Conservation (phyloP, 2,797 vertebrate genomes). For the Pelobates cultripes region DNA sequence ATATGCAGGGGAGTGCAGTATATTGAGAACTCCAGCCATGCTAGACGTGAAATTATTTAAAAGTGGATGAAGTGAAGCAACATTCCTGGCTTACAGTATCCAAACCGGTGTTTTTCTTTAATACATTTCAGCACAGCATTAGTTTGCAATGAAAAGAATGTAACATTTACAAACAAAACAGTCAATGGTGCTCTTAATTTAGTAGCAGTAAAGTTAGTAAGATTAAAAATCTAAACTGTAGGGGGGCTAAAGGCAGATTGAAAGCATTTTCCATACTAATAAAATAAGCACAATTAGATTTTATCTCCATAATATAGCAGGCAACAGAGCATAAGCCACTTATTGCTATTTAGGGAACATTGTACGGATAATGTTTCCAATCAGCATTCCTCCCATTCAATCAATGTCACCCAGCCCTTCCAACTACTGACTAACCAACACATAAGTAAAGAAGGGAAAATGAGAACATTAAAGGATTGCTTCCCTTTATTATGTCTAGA, state of each 20-base stretch:
- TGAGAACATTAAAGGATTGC: constrained; percentile 9
- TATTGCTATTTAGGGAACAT: constrained; percentile 17
- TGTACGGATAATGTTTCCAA: constrained; percentile 43
- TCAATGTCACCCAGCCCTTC: constrained; percentile 30
- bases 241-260: not conserved
- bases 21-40: too few relatives aligned
- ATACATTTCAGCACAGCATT: too few relatives aligned
- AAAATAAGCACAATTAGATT: constrained; percentile 24
- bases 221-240: not conserved
- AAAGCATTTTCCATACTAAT: constrained; percentile 4
- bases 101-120: too few relatives aligned
- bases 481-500: constrained; percentile 22
- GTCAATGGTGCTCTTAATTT: not conserved
- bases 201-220: not conserved
- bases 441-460: too few relatives aligned
- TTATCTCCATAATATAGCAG: constrained; percentile 20
- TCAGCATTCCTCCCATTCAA: constrained; percentile 46
- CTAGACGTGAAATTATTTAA: too few relatives aligned
- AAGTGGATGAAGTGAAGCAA: too few relatives aligned
- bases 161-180: not conserved
- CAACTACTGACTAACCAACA: constrained; percentile 6
- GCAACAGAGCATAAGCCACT: constrained; percentile 7
- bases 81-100: too few relatives aligned
- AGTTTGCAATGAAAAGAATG: not conserved
- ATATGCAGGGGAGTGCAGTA: too few relatives aligned